phyloP scores from a whole-genome alignment of 2,888 invertebrate species.

The Mayetiola destructor region DNA sequence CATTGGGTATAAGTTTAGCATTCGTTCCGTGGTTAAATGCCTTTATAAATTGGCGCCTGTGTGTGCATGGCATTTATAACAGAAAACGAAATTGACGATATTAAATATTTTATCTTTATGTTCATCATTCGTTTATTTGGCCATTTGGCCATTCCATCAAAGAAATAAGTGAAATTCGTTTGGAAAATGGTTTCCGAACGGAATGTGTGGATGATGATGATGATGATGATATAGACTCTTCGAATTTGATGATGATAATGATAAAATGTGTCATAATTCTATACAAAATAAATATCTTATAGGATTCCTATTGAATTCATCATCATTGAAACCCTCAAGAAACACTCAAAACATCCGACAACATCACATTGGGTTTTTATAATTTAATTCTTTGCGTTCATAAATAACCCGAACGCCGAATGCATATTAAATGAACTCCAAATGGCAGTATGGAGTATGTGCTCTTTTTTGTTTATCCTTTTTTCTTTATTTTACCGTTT shows the following conservation, averaged over 20 bases:
- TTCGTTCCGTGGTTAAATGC: too few species aligned
- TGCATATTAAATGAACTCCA: neutral
- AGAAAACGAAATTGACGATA: neutral
- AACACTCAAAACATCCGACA: too few species aligned
- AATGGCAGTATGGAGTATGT: neutral
- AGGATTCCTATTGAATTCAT: too few species aligned
- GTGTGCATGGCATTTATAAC: too few species aligned
- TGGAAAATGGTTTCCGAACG: neutral
- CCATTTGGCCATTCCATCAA: too few species aligned
- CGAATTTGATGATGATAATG: too few species aligned
- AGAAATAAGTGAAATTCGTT: neutral
- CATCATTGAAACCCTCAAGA: too few species aligned
- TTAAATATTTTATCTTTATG: neutral
- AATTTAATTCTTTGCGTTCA: too few species aligned
- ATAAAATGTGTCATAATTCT: neutral
- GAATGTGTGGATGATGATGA: neutral
- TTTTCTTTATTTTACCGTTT: neutral
- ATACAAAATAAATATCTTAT: neutral
- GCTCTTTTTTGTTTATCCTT: neutral
- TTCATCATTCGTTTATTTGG: neutral
- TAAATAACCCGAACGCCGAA: neutral
- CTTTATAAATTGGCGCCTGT: too few species aligned
- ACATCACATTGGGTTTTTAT: too few species aligned
- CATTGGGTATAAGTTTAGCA: too few species aligned
- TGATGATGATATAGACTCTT: too few species aligned